Conservation (phyloP, 1,140 invertebrate species). For the Paracyclopina nana region DNA sequence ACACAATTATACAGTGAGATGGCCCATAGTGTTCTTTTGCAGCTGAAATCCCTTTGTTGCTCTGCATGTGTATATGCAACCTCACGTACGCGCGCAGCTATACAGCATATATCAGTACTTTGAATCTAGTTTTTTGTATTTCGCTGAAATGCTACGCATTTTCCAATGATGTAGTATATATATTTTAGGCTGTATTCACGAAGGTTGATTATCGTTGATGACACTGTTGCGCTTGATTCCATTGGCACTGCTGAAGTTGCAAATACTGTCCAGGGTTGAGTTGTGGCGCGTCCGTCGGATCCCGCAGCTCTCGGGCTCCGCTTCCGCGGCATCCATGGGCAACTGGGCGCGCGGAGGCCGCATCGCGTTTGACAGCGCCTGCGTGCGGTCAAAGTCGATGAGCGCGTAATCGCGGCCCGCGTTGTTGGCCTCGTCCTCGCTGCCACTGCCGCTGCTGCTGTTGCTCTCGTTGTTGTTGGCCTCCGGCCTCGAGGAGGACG, state of each 20-base stretch:
- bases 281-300: conserved; percentile 29
- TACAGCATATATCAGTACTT: no score
- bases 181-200: no score
- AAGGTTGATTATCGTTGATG: no score
- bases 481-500: conserved; percentile 22
- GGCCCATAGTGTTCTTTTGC: no score
- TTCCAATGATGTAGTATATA: no score
- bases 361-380: conserved; percentile 42
- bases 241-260: background rate
- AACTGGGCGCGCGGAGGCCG: conserved; percentile 16
- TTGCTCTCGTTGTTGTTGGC: conserved; percentile 25
- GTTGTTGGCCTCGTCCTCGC: conserved; percentile 20
- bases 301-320: conserved; percentile 23
- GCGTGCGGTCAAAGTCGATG: conserved; percentile 81
- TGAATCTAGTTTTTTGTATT: no score
- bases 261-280: conserved; percentile 24
- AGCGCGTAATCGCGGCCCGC: conserved; percentile 44
- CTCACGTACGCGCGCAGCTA: no score
- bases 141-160: no score
- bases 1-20: no score
- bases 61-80: no score
- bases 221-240: conserved; percentile 4
- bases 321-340: conserved; percentile 5
- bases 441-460: conserved; percentile 20
- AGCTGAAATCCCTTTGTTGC: no score